Evolutionary conservation across 2,888 invertebrate genomes (phyloP), one percentile per base, ranked within the genome.

Genomic region (Pegoplata infirma): DNA sequence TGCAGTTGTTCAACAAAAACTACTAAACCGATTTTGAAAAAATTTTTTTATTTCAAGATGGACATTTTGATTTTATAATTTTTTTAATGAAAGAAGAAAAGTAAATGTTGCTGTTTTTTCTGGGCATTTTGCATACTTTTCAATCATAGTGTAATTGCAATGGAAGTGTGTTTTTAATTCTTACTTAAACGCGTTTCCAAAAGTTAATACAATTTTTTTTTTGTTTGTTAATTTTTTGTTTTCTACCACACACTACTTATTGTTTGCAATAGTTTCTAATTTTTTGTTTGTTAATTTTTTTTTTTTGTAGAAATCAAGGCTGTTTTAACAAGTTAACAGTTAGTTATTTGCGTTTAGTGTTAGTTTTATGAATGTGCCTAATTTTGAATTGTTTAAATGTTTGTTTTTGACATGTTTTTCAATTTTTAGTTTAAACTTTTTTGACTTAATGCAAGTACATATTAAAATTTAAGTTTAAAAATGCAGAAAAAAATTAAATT

Each of bases 81-180:
- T n/a, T n/a, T n/a, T n/a, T n/a, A n/a, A n/a, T n/a, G n/a, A n/a
- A n/a, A n/a, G n/a, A n/a, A n/a, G n/a, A n/a, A n/a, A n/a, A n/a
- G n/a, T n/a, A n/a, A n/a, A n/a, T n/a, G n/a, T n/a, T n/a, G n/a
- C n/a, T n/a, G n/a, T n/a, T n/a, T n/a, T n/a, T n/a, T n/a, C n/a
- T n/a, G n/a, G n/a, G n/a, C 10, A 32, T 32, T 32, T 32, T 1
- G 5, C 8, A 10, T 32, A 32, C 32, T 32, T 32, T 32, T 10
- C 10, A 3, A 32, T 7, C 10, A 32, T 10, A 5, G 8, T 10
- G 32, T 40, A 3, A 5, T 5, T 40, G n/a, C 5, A 40, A 40
- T 63, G 68, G 36, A 67, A 74, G 64, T 49, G 74, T 78, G 53
- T 46, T n/a, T n/a, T 78, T 73, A 69, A 74, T 73, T 78, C 51